Evolutionary conservation across 2,113 vertebrate genomes (phyloP), one percentile per base, ranked within the genome.

Genomic region (Hyla sarda): DNA sequence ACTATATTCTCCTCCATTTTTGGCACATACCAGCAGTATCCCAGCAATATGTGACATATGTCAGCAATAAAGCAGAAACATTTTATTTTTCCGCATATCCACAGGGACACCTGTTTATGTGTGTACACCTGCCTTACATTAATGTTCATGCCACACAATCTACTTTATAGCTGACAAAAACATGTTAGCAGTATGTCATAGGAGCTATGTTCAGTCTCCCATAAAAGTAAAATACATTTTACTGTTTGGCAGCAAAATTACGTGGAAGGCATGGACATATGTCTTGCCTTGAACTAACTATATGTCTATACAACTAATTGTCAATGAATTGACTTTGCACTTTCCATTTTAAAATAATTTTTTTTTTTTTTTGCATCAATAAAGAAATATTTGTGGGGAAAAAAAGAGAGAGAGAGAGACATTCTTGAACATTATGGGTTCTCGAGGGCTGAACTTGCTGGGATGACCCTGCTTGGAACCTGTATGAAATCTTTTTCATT

Each of bases 101-200:
- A 73, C 34, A 73, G 71, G 71, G 34, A 73, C 71, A 73, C 21
- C 11, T 73, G 71, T 73, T 73, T 73, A 45, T 73, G 34, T 45
- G 37, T 73, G 71, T 45, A n/a, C 71, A 73, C 71, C 71, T 73
- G 71, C 71, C 13, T 45, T 73, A 73, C 23, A 45, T 73, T 73
- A 73, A 73, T 73, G 34, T 45, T 45, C 71, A 73, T 73, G 71
- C 71, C 71, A 73, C 71, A 73, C 71, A 73, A 45, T 34, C 34
- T 73, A 45, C 34, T 45, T 73, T 73, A 73, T n/a, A 45, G 71
- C 71, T 73, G 71, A 73, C 37, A 45, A 41, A 45, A 73, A 73
- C 37, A 73, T 45, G 37, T n/a, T 69, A 69, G 65, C 30, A 45
- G 37, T 45, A 45, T 73, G 71, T 45, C 7, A 73, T 7, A 45